Evolutionary conservation across 1,140 invertebrate genomes (phyloP).

Genomic region (Hyphantria cunea): DNA sequence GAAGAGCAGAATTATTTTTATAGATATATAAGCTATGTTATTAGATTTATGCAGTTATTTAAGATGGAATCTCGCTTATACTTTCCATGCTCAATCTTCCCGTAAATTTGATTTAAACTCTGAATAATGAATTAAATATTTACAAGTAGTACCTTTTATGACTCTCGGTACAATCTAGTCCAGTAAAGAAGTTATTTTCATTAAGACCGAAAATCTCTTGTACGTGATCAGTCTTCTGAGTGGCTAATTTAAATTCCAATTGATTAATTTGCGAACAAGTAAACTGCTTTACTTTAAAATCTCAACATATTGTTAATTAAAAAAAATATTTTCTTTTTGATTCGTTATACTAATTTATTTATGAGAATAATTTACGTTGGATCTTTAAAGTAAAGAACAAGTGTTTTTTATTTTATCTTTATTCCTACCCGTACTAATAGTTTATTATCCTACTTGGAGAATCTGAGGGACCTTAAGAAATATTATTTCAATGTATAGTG

Average conservation of each 20-base stretch:
- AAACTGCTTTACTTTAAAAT: conserved; percentile 3
- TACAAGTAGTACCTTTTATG: not conserved
- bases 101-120: not conserved
- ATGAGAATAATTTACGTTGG: too few species aligned
- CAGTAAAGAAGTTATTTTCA: conserved; percentile 10
- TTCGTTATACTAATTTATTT: not conserved
- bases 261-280: conserved; percentile 37
- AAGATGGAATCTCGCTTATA: too few species aligned
- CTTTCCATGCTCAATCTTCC: not conserved
- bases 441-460: too few species aligned
- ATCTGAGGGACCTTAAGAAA: too few species aligned
- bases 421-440: too few species aligned
- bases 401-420: too few species aligned
- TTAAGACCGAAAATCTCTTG: conserved; percentile 27
- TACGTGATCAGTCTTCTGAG: conserved; percentile 36
- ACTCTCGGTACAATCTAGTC: not conserved
- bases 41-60: too few species aligned
- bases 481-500: too few species aligned
- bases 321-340: not conserved
- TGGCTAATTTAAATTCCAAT: conserved; percentile 42
- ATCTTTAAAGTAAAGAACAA: too few species aligned
- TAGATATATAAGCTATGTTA: too few species aligned
- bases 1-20: too few species aligned
- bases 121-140: conserved; percentile 4
- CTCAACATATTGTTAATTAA: not conserved